Percentiles rank a stretch among this genome's conserved stretches.
These are phyloP conservation scores for Drosophila borealis DNA, from an alignment of 2,888 invertebrate genomes.

Conservation along the genomic window DNA sequence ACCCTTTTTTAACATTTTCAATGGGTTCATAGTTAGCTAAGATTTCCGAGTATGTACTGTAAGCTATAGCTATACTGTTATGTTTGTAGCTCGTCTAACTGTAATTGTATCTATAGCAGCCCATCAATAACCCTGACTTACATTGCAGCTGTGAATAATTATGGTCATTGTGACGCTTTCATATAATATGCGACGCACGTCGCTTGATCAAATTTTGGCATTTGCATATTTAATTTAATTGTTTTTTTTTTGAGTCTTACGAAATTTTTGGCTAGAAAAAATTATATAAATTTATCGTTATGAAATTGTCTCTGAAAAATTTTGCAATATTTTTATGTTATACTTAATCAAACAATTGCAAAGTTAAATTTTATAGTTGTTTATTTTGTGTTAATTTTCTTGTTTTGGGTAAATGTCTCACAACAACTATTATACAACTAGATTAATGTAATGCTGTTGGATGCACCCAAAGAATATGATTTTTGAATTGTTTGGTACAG, in stretches of 20 bases:
- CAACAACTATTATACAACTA: conserved; percentile 73
- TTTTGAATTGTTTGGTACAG: conserved; percentile 27
- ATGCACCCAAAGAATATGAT: conserved; percentile 25
- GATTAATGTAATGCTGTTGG: conserved; percentile 44
- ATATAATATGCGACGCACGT: conserved; percentile 38
- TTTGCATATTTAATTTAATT: conserved; percentile 28
- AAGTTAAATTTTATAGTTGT: conserved; percentile 21
- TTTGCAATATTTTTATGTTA: background rate
- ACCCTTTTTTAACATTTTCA: no score
- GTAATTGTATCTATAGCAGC: conserved; percentile 4
- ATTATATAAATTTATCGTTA: background rate
- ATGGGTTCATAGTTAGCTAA: no score
- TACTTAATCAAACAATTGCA: background rate
- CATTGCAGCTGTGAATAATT: conserved; percentile 39
- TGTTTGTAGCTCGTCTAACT: background rate
- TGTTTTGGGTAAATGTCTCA: conserved; percentile 69
- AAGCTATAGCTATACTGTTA: background rate
- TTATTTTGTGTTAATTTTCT: conserved; percentile 44
- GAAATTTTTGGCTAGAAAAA: conserved; percentile 6
- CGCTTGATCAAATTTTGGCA: conserved; percentile 25
- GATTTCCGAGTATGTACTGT: background rate
- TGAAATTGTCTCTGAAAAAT: conserved; percentile 1
- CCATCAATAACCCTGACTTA: conserved; percentile 42
- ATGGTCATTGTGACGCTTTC: conserved; percentile 35
- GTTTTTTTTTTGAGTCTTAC: conserved; percentile 3